A percentile compares a stretch with the other conserved stretches of the same genome.
These are phyloP conservation scores for Elgaria multicarinata DNA, from an alignment of 2,113 vertebrate species.

Conservation along the genomic window DNA sequence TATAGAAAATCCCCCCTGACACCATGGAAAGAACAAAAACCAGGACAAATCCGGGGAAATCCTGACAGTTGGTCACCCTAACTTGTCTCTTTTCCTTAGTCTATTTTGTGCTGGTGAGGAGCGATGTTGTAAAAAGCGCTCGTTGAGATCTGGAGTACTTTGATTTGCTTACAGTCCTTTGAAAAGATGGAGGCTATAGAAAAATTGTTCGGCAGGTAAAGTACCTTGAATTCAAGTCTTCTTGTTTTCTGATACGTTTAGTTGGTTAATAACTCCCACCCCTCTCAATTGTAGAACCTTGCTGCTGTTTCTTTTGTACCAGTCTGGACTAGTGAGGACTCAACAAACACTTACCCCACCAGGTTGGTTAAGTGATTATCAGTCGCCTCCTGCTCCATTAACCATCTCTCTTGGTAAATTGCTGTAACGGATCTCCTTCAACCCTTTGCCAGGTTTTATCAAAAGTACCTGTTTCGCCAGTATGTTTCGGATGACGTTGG, in stretches of 20 bases:
- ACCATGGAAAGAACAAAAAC: no score
- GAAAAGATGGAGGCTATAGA: constrained; percentile 52
- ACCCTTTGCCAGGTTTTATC: constrained; percentile 48
- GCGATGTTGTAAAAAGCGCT: not conserved
- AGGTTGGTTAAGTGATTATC: constrained; percentile 44
- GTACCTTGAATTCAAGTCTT: not conserved
- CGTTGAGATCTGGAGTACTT: not conserved
- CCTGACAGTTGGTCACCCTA: no score
- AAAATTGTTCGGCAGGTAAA: constrained; percentile 57
- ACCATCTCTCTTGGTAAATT: not conserved
- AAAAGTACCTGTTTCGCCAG: constrained; percentile 53
- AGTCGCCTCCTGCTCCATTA: not conserved
- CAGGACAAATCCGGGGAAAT: no score
- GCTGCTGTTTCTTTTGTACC: constrained; percentile 43
- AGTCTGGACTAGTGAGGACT: constrained; percentile 35
- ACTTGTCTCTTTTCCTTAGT: not conserved
- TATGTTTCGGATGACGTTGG: constrained; percentile 67
- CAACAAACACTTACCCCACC: constrained; percentile 15
- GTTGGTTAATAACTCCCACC: not conserved
- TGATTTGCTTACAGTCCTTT: not conserved
- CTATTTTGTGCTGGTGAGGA: not conserved
- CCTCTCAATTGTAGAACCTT: constrained; percentile 45
- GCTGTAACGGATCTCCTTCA: constrained; percentile 22
- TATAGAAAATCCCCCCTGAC: no score
- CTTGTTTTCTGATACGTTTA: not conserved